Evolutionary conservation across 2,797 vertebrate species (phyloP), one percentile per base, ranked within the genome.

Genomic region (Sphaeramia orbicularis): DNA sequence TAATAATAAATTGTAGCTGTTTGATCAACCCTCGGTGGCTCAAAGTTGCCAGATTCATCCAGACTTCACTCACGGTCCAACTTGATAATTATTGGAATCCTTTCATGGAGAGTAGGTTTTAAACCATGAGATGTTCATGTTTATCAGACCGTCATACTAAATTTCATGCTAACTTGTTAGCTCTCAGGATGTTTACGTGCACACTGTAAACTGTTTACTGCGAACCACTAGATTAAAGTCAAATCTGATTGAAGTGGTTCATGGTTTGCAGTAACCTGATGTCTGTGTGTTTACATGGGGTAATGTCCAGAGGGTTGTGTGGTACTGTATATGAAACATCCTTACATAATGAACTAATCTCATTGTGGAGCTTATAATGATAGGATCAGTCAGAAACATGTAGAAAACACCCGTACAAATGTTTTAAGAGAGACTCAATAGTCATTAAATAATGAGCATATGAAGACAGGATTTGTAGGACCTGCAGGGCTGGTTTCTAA

Each of bases 401-500:
- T 24, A 24, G 21, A 24, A 24, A 24, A 24, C 2, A 21, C 21
- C 21, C 5, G 5, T 24, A 35, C 7, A n/a, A 30, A 36, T 58
- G 21, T 27, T 14, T 3, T 13, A 45, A 67, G 56, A 44, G 47
- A 51, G 19, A 24, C 42, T 49, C 44, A 1, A 45, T 37, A 69
- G 7, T 12, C 18, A 76, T 73, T 64, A 42, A 79, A 71, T 68
- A 38, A 55, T 56, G 78, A 66, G 55, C 60, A 41, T 10, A 45
- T 35, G 35, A 69, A 65, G 24, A 48, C 15, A 16, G 37, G 54
- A 32, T n/a, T 56, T 73, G 41, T 40, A 56, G 61, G 53, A 51
- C 32, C 49, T 37, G 66, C 53, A 36, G 66, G 72, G 30, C 35
- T 15, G 4, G 24, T 54, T 37, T 42, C 36, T 74, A 57, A 83